These are phyloP conservation scores for Macaria notata DNA, from an alignment of 2,888 invertebrate species.

Conservation along the genomic window DNA sequence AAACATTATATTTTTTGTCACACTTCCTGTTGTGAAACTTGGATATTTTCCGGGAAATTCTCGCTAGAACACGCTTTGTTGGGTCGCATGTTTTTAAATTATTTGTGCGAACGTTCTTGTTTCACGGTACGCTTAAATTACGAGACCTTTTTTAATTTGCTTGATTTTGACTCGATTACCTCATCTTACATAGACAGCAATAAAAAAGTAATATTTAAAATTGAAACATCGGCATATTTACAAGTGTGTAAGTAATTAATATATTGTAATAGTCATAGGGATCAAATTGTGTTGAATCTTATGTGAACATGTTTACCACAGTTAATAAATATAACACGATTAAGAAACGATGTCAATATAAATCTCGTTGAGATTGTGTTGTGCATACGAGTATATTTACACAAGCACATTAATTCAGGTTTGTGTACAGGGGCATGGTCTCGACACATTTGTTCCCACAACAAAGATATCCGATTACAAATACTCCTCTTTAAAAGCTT, in stretches of 20 bases:
- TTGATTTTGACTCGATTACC: too few relatives aligned
- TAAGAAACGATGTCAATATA: too few relatives aligned
- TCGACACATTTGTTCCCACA: constrained; percentile 17
- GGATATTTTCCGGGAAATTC: constrained; percentile 7
- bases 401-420: not conserved
- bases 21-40: constrained; percentile 20
- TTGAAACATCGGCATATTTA: too few relatives aligned
- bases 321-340: too few relatives aligned
- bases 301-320: too few relatives aligned
- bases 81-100: constrained; percentile 6
- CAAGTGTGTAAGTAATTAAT: too few relatives aligned
- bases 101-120: constrained; percentile 7
- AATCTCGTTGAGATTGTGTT: not conserved
- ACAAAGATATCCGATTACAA: constrained; percentile 25
- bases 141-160: too few relatives aligned
- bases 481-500: constrained; percentile 12
- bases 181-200: too few relatives aligned
- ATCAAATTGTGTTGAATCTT: too few relatives aligned
- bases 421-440: constrained; percentile 9
- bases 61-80: constrained; percentile 3
- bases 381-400: not conserved
- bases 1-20: constrained; percentile 17
- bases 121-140: not conserved
- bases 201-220: too few relatives aligned
- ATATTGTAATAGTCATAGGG: too few relatives aligned